Base-by-base conservation (phyloP, 1,140 invertebrate species). In the Hestina assimilis region DNA sequence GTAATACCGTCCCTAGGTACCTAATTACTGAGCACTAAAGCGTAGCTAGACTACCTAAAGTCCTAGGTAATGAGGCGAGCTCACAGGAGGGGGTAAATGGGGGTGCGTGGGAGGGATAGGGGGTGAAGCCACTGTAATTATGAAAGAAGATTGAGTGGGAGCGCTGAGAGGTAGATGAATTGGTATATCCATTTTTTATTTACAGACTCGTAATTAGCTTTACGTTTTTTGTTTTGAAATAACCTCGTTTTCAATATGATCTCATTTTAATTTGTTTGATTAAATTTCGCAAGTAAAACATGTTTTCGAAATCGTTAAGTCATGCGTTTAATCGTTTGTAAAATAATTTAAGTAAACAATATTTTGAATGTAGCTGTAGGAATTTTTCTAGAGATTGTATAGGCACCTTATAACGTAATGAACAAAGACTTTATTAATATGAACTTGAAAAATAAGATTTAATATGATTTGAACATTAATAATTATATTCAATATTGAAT, bases 51-150 rank as follows among this genome's bases (percentile, higher is more conserved):
- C 71, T 71, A 70, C 66, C 67, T 69, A 75, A 71, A 68, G 66
- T 69, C 61, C 75, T 75, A 78, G 72, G 75, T 78, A 78, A 78
- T 75, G 69, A 75, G 58, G 63, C 61, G 59, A 57, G 33, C 53
- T 51, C 65, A 59, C 57, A 61, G 62, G 61, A 51, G 53, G 38
- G 45, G 29, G 48, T 51, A 11, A 20, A 41, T 21, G 55, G 56
- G 17, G 43, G 12, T 31, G 53, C n/a, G n/a, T n/a, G 40, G 12
- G 21, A 50, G 45, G 42, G 43, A 52, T 48, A 59, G 31, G 41
- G 43, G 54, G 48, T 35, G 33, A 45, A 29, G 62, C 47, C 51
- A 58, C 66, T 54, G 55, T 69, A 69, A 69, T 69, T 69, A 65
- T 69, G 66, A 62, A 69, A 55, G 63, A 69, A 67, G 59, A 64